Percentiles rank a stretch among this genome's conserved stretches.
These are phyloP conservation scores for Poeciliopsis paucimaculata DNA, from an alignment of 2,797 vertebrate species.

Conservation along the genomic window DNA sequence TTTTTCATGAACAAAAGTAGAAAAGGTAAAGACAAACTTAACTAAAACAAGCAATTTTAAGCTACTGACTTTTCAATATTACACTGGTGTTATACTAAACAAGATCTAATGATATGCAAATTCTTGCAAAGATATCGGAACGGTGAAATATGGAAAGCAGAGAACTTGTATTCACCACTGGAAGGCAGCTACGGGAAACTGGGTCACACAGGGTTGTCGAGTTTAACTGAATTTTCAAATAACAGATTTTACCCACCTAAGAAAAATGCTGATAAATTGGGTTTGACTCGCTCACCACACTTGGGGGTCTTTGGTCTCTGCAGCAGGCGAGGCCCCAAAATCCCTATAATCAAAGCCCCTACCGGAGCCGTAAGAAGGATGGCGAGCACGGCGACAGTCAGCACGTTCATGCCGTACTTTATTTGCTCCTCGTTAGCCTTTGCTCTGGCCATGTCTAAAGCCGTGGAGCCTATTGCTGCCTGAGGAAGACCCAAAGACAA, in stretches of 20 bases:
- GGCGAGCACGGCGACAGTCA: conserved; percentile 91
- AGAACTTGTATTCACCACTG: conserved; percentile 20
- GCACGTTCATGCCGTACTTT: conserved; percentile 89
- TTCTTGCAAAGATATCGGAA: conserved; percentile 15
- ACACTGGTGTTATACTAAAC: conserved; percentile 2
- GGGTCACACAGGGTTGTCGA: background rate
- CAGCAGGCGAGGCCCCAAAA: conserved; percentile 88
- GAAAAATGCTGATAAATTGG: conserved; percentile 71
- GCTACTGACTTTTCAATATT: background rate
- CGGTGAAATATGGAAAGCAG: conserved; percentile 5
- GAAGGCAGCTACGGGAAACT: conserved; percentile 18
- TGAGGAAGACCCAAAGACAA: conserved; percentile 58
- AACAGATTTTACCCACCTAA: conserved; percentile 65
- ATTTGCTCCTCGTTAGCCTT: conserved; percentile 78
- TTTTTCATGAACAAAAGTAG: background rate
- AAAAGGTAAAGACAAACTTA: background rate
- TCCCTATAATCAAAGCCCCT: conserved; percentile 91
- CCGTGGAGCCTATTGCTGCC: conserved; percentile 97
- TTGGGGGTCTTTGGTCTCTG: conserved; percentile 81
- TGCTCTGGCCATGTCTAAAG: conserved; percentile 89
- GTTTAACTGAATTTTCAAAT: conserved; percentile 16
- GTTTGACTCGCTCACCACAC: conserved; percentile 78
- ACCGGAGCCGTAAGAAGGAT: conserved; percentile 93
- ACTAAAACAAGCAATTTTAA: background rate
- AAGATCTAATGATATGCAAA: conserved; percentile 59